phyloP scores from a whole-genome alignment of 2,113 vertebrate species.

The Panurus biarmicus region DNA sequence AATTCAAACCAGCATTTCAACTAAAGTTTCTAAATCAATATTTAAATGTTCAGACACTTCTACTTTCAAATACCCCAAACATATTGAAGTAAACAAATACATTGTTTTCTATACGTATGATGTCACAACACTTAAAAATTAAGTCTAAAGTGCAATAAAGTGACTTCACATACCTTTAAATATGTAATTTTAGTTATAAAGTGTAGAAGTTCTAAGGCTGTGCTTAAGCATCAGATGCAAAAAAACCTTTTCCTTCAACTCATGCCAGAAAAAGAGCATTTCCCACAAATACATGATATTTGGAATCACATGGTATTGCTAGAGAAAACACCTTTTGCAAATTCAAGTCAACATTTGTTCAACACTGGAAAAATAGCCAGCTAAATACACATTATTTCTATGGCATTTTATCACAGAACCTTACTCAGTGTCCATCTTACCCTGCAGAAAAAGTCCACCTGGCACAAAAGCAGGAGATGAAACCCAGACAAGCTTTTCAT shows the following conservation, averaged over 20 bases:
- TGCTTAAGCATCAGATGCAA: background rate
- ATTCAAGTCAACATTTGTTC: background rate
- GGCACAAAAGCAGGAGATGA: background rate
- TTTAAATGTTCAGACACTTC: background rate
- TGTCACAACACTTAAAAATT: background rate
- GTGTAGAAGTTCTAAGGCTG: background rate
- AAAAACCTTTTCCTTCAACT: background rate
- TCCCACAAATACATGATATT: background rate
- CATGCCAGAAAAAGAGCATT: background rate
- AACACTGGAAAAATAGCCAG: background rate
- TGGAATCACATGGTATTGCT: background rate
- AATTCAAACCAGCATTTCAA: background rate
- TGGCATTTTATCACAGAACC: background rate
- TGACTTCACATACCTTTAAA: background rate
- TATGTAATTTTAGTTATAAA: background rate
- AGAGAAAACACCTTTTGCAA: background rate
- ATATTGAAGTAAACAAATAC: background rate
- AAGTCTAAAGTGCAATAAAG: background rate
- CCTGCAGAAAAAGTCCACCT: background rate
- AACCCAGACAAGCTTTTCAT: background rate
- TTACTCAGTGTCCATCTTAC: background rate
- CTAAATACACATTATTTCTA: background rate
- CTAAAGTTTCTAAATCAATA: background rate
- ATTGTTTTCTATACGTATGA: background rate
- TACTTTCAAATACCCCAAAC: background rate